Evolutionary conservation across 1,140 invertebrate genomes (phyloP), one percentile per base, ranked within the genome.

Genomic region (Eriocheir sinensis): DNA sequence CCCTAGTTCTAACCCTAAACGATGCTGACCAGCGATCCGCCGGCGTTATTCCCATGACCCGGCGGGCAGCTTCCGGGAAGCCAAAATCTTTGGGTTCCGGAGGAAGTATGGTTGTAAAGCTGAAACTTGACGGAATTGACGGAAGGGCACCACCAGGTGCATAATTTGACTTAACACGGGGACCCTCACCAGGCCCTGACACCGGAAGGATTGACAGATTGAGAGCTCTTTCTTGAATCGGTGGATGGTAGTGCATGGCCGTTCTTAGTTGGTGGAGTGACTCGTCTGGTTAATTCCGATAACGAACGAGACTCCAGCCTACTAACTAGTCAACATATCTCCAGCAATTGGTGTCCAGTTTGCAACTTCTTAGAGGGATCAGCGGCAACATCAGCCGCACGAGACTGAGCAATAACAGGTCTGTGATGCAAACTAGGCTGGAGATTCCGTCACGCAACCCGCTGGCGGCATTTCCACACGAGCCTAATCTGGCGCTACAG

Each of bases 141-240:
- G 98, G 98, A 98, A 98, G 97, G 97, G 97, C 97, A 98, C 98
- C 98, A 98, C 98, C 98, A 98, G 98, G 98, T 98, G 98, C 98
- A 98, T 98, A 98, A 98, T 98, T 98, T 98, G 98, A 98, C 98
- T 98, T 98, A 98, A 98, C 98, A 98, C 97, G 97, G 97, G 97
- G 97, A 98, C 98, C 97, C 98, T 98, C 97, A 98, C 98, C 98
- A 98, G 98, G 98, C 97, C 98, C 97, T 97, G 98, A 98, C 98
- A 98, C 97, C 97, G 97, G 97, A 97, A 98, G 98, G 98, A 97
- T 98, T 98, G 97, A 97, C 97, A 97, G 97, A 97, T 97, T 97
- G 97, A 97, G 97, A 80, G 60, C 97, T 80, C 98, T 98, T 98
- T 98, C 98, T 98, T 98, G 98, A 98, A 98, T 97, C 88, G 95